phyloP scores from a whole-genome alignment of 1,140 invertebrate genomes.

The Panulirus ornatus region DNA sequence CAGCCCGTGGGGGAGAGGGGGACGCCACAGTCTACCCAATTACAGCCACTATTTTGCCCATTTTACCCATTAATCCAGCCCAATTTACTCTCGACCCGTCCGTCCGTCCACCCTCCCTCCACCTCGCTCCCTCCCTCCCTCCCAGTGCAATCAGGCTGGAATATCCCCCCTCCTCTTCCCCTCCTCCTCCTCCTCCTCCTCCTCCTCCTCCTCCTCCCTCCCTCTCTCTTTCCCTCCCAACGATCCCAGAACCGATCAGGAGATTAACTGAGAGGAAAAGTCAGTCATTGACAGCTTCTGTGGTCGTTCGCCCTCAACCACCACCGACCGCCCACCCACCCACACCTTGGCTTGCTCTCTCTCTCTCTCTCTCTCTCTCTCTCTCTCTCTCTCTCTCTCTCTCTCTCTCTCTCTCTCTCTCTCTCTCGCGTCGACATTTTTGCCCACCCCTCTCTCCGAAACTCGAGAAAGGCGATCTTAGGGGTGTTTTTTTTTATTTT shows the following conservation, averaged over 20 bases:
- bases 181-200: background rate
- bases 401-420: conserved; percentile 47
- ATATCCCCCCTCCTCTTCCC: background rate
- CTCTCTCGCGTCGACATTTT: conserved; percentile 34
- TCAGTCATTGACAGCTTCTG: conserved; percentile 2
- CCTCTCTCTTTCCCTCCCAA: background rate
- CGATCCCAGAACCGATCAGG: background rate
- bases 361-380: conserved; percentile 28
- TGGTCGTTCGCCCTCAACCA: background rate
- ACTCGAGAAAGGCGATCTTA: no score
- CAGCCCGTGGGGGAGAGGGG: conserved; percentile 17
- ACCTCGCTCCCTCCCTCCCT: background rate
- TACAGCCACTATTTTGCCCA: conserved; percentile 64
- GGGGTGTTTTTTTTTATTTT: conserved; percentile 16
- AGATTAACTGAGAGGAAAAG: conserved; percentile 16
- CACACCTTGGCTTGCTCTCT: background rate
- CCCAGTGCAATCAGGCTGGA: no score
- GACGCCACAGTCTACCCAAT: conserved; percentile 45
- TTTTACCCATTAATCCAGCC: conserved; percentile 51
- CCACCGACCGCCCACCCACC: conserved; percentile 5
- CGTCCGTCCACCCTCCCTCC: background rate
- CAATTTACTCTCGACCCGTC: conserved; percentile 32
- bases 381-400: conserved; percentile 22
- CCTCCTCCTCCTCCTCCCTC: background rate
- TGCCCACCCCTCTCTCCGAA: conserved; percentile 15